Evolutionary conservation across 2,888 invertebrate species (phyloP), one percentile per base, ranked within the genome.

Genomic region (Pristionchus arcanus): DNA sequence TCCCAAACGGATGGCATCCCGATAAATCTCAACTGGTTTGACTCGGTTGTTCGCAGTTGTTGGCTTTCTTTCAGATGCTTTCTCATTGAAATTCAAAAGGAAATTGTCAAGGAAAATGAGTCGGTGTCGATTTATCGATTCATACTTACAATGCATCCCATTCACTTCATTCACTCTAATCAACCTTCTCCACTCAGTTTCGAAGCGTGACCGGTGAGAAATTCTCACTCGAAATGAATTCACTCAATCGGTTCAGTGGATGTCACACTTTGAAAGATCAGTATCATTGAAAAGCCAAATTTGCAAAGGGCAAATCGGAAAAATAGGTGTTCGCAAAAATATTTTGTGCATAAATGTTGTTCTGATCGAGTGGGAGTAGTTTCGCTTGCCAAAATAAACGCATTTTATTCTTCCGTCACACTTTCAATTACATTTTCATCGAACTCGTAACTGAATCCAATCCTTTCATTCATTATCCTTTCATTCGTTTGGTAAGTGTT

Each of bases 181-280:
- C 31, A 71, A 31, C 34, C 68, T 34, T 71, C n/a, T n/a, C n/a
- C 34, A 31, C 31, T 71, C 68, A 13, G 68, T 71, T 71, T 71
- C 68, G 31, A 71, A 71, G 68, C 34, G 68, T 71, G 68, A 71
- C 68, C 68, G 68, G 68, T 63, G 63, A 25, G 63, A 63, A n/a
- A 71, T 31, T 71, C 31, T n/a, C 66, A 28, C 28, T 66, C 66
- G 66, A 66, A 28, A 66, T 34, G 68, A 63, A 71, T 31, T 31
- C 16, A 34, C n/a, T 71, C 68, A 63, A 49, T 49, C 42, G 42
- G 63, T 59, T 59, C 59, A 19, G 19, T 4, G n/a, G n/a, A n/a
- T 31, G 68, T 71, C 68, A 71, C 68, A 71, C 68, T 71, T 71
- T 71, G 15, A 15, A 71, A 31, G 68, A 71, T 71, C 68, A 34